Conservation (phyloP, 1,140 invertebrate genomes). For the Tribolium madens region DNA sequence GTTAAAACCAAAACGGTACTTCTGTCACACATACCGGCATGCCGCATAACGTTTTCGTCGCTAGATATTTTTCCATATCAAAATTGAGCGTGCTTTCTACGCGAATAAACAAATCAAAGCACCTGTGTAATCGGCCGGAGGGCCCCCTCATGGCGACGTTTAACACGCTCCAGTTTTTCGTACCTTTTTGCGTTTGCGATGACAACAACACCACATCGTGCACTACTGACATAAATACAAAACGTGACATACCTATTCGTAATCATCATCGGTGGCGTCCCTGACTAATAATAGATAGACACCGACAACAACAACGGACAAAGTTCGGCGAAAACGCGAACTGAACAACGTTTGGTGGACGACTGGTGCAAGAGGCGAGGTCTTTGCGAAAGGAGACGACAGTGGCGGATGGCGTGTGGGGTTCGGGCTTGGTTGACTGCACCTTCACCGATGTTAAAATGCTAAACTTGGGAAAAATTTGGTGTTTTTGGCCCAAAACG, state of each 20-base stretch:
- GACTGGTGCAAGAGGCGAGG: neutral
- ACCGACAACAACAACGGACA: neutral
- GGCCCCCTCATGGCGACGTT: neutral
- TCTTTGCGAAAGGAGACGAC: no score
- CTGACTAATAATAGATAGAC: constrained; percentile 22
- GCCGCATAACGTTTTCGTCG: neutral
- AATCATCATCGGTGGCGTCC: constrained; percentile 26
- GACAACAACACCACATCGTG: constrained; percentile 19
- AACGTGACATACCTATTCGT: constrained; percentile 27
- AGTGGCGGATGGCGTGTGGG: no score
- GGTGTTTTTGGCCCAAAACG: no score
- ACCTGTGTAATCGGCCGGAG: neutral
- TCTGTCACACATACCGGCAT: neutral
- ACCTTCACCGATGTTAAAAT: no score
- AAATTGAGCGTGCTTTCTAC: no score
- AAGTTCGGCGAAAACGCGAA: neutral
- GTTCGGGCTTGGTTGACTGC: no score
- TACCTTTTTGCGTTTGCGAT: neutral
- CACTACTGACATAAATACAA: constrained; percentile 14
- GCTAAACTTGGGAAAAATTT: no score
- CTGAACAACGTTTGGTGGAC: neutral
- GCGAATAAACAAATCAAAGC: neutral
- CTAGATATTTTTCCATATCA: no score
- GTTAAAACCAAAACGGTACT: neutral
- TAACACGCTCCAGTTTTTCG: constrained; percentile 21